Evolutionary conservation across 2,797 vertebrate genomes (phyloP), one percentile per base, ranked within the genome.

Genomic region (Cryptoprocta ferox): DNA sequence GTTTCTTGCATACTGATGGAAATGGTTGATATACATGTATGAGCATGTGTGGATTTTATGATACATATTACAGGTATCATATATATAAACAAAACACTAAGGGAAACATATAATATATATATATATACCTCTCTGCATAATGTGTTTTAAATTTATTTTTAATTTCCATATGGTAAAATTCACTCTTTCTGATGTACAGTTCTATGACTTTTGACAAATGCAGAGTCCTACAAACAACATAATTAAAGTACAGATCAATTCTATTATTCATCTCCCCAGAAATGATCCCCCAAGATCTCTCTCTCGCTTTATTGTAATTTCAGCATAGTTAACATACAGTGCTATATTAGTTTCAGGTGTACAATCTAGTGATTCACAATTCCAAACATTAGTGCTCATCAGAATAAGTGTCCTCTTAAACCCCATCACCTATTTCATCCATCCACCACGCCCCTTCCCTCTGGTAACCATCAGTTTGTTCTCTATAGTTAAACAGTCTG

Each of bases 101-200:
- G 35, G 16, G 35, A n/a, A 89, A 9, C 28, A 65, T 75, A 14
- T 18, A 56, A 65, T 61, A 63, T 13, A 76, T 35, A 65, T 61
- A 63, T 13, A 76, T 35, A 73, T 75, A 18, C 0, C 0, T n/a
- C 3, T 80, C 2, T 53, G 30, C 9, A 78, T 48, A 73, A 48
- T 59, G 6, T 66, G 32, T 75, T 89, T 90, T 85, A 32, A 79
- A 32, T 76, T 84, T 85, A 61, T 73, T 50, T 91, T 93, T 93
- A 63, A 78, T 18, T 76, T 91, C 61, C 19, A 61, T 16, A 21
- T 30, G 28, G 6, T 75, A 71, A 95, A 84, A 61, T 86, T 68
- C 15, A 86, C 13, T 76, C 18, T 10, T 78, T 91, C 48, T 79
- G 37, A 68, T 63, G 6, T 53, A 61, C 8, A 66, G 13, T 68